Evolutionary conservation across 2,113 vertebrate genomes (phyloP).

Genomic region (Stegostoma tigrinum): DNA sequence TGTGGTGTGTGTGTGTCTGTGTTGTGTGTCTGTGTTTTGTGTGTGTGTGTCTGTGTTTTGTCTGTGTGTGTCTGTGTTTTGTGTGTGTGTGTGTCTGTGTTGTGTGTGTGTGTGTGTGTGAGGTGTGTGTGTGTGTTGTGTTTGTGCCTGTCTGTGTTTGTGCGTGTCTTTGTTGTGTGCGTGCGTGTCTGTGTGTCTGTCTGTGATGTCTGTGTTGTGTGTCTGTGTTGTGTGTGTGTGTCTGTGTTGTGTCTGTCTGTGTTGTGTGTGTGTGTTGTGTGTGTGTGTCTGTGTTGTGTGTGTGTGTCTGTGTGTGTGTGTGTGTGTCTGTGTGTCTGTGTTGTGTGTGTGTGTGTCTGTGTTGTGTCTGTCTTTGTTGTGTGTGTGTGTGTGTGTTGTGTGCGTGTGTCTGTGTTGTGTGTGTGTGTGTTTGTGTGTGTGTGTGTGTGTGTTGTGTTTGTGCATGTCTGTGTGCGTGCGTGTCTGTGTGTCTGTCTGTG

Average conservation of each 20-base stretch:
- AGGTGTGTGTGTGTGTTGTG: too few species aligned
- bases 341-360: not conserved
- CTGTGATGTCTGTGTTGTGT: not conserved
- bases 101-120: not conserved
- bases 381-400: not conserved
- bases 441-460: not conserved
- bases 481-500: too few species aligned
- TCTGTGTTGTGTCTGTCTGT: too few species aligned
- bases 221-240: too few species aligned
- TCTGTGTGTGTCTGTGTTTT: too few species aligned
- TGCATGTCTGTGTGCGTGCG: not conserved
- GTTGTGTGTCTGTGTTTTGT: not conserved
- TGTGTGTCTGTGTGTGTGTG: too few species aligned
- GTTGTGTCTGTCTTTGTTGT: not conserved
- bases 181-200: not conserved
- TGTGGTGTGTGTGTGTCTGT: not conserved
- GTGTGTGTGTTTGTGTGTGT: not conserved
- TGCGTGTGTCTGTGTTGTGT: not conserved
- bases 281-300: not conserved
- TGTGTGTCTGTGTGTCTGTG: not conserved
- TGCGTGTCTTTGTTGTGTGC: too few species aligned
- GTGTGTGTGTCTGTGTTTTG: not conserved
- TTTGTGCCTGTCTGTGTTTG: not conserved
- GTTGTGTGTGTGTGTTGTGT: not conserved
- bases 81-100: not conserved